These are phyloP conservation scores for Leuciscus waleckii DNA, from an alignment of 2,797 vertebrate genomes.

Conservation along the genomic window DNA sequence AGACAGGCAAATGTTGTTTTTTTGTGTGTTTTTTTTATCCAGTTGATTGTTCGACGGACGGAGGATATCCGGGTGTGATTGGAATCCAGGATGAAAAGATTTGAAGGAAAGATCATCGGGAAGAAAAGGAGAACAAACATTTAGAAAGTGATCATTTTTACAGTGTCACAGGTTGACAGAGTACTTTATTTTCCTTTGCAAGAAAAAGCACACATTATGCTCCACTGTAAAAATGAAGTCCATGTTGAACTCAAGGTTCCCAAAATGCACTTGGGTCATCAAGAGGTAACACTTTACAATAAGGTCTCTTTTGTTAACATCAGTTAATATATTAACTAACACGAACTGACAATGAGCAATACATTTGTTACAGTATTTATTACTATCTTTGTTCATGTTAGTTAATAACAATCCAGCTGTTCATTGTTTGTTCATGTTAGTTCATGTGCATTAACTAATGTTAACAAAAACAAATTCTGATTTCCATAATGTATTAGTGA, in stretches of 20 bases:
- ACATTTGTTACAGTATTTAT: too few relatives aligned
- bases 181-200: not conserved
- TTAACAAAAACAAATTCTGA: too few relatives aligned
- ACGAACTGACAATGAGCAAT: too few relatives aligned
- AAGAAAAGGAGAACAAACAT: constrained; percentile 84
- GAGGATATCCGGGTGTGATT: constrained; percentile 84
- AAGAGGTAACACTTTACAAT: not conserved
- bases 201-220: not conserved
- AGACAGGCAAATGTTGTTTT: constrained; percentile 40
- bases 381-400: too few relatives aligned
- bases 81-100: constrained; percentile 67
- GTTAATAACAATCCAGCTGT: too few relatives aligned
- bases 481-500: too few relatives aligned
- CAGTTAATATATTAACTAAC: too few relatives aligned
- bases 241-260: not conserved
- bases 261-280: not conserved
- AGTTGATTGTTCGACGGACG: constrained; percentile 87
- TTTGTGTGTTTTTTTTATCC: constrained; percentile 59
- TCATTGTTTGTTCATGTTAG: too few relatives aligned
- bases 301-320: too few relatives aligned
- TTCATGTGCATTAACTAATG: too few relatives aligned
- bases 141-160: constrained; percentile 80
- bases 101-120: constrained; percentile 84
- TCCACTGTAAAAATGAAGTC: constrained; percentile 25
- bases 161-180: constrained; percentile 55